A percentile compares a stretch with the other conserved stretches of the same genome.
phyloP scores from a whole-genome alignment of 2,113 vertebrate genomes.

The Megaceryle torquata region DNA sequence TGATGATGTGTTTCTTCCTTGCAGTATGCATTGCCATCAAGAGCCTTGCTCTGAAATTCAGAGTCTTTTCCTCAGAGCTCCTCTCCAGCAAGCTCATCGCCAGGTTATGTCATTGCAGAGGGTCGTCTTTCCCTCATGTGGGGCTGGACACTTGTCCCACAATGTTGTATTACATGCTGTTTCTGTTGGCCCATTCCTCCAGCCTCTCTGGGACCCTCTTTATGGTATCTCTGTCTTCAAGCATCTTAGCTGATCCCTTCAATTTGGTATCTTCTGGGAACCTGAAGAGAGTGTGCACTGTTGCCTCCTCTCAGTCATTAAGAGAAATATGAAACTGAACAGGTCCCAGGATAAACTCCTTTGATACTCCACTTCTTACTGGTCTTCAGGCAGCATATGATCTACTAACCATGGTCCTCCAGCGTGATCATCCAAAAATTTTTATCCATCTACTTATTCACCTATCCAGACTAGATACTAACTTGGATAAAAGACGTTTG shows the following conservation, averaged over 20 bases:
- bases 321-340: not conserved
- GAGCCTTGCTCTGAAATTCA: not conserved
- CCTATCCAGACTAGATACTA: not conserved
- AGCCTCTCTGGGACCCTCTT: not conserved
- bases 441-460: not conserved
- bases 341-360: not conserved
- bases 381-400: not conserved
- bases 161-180: not conserved
- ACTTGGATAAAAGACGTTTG: not conserved
- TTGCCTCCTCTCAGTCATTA: not conserved
- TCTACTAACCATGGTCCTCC: not conserved
- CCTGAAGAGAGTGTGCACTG: not conserved
- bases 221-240: not conserved
- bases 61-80: not conserved
- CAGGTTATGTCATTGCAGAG: not conserved
- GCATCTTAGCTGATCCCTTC: not conserved
- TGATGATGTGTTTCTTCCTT: not conserved
- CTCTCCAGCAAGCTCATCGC: not conserved
- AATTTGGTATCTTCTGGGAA: not conserved
- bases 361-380: not conserved
- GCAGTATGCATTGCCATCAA: not conserved
- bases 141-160: not conserved
- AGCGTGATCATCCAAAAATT: not conserved
- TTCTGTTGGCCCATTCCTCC: not conserved
- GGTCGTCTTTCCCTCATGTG: not conserved